Percentiles rank a stretch among this genome's conserved stretches.
These are phyloP conservation scores for Oligia fasciuncula DNA, from an alignment of 2,888 invertebrate species.

Conservation along the genomic window DNA sequence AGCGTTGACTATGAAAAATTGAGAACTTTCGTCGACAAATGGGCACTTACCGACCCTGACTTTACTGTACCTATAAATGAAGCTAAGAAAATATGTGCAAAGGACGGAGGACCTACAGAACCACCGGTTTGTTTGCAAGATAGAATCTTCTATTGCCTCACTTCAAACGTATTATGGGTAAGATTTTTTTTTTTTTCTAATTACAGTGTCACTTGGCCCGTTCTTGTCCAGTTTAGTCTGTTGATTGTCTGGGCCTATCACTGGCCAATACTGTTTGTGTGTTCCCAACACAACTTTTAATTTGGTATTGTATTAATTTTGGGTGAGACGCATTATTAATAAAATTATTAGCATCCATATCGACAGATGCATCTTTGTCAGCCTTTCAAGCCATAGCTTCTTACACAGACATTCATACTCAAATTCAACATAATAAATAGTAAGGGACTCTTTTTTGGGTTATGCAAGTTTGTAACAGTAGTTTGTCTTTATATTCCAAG, in stretches of 20 bases:
- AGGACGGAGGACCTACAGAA: slow-evolving; percentile 56
- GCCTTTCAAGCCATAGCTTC: neutral
- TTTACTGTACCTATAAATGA: slow-evolving; percentile 69
- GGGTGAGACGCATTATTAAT: neutral
- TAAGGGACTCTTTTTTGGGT: neutral
- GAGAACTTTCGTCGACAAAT: slow-evolving; percentile 69
- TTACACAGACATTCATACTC: neutral
- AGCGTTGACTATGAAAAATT: slow-evolving; percentile 72
- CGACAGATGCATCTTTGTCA: neutral
- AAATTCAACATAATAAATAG: neutral
- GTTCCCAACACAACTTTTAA: neutral
- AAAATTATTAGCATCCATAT: neutral
- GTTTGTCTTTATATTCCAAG: neutral
- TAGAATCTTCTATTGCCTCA: slow-evolving; percentile 35
- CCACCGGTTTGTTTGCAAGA: slow-evolving; percentile 37
- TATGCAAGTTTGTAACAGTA: neutral
- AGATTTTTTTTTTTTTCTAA: neutral
- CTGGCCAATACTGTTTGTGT: neutral
- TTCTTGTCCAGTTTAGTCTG: neutral
- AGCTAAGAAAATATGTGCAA: slow-evolving; percentile 74
- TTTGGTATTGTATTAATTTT: neutral
- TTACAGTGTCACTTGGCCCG: neutral
- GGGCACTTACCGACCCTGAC: slow-evolving; percentile 68
- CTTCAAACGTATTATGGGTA: slow-evolving; percentile 45
- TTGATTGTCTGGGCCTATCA: neutral